Percentiles rank a stretch among this genome's conserved stretches.
phyloP scores from a whole-genome alignment of 2,888 invertebrate species.

The Tenodera sinensis region DNA sequence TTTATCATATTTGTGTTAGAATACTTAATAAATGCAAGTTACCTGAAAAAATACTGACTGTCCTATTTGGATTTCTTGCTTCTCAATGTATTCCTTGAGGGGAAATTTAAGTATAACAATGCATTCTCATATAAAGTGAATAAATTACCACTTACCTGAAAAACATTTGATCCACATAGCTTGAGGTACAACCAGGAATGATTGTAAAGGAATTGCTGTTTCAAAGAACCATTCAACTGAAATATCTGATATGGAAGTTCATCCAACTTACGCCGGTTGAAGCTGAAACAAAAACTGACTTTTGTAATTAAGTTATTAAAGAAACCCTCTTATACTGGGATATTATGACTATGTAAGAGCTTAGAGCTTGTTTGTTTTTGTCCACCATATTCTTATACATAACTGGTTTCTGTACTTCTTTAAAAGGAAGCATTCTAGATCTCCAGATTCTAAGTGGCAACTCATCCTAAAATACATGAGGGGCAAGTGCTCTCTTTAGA shows the following conservation, averaged over 20 bases:
- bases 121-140: too few species aligned
- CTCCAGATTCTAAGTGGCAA: too few species aligned
- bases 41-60: neutral
- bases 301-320: neutral
- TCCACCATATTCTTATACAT: too few species aligned
- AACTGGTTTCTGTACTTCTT: too few species aligned
- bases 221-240: slow-evolving; percentile 59
- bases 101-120: neutral
- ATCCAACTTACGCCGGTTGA: slow-evolving; percentile 74
- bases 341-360: too few species aligned
- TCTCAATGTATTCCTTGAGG: neutral
- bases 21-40: neutral
- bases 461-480: too few species aligned
- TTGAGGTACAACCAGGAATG: slow-evolving; percentile 77
- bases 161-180: slow-evolving; percentile 71
- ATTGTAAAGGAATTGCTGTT: slow-evolving; percentile 68
- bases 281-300: slow-evolving; percentile 49
- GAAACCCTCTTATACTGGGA: neutral
- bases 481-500: too few species aligned
- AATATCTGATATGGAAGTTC: slow-evolving; percentile 78
- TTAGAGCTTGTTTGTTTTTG: too few species aligned
- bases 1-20: too few species aligned
- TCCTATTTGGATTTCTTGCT: neutral
- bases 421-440: too few species aligned
- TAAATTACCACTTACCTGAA: slow-evolving; percentile 47